Evolutionary conservation across 2,888 invertebrate species (phyloP), one percentile per base, ranked within the genome.

Genomic region (Holacanthella duospinosa): DNA sequence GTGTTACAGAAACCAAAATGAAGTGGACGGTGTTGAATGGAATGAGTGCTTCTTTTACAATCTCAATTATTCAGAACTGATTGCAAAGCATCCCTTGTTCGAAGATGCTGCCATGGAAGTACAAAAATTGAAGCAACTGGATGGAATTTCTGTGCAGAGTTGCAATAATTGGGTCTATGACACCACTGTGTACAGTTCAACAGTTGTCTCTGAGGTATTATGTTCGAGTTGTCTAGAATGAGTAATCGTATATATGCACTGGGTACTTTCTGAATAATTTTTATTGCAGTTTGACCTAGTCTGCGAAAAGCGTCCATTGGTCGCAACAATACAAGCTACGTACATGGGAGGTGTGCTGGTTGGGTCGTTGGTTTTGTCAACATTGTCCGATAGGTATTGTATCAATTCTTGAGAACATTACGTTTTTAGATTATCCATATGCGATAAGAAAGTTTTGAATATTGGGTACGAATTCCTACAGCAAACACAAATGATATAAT

Each of bases 341-440:
- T 69, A 71, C 44, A 69, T 69, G 71, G 62, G 63, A 16, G 71
- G 71, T 2, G 69, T 71, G 3, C 64, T 71, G 4, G 53, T 67
- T 9, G 71, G 71, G 1, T 69, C 69, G 21, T 60, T 71, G 0
- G 29, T 68, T 6, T 56, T 69, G 4, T 68, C 68, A 28, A 67
- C 69, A 16, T 62, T 68, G 16, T 71, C 71, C 25, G 71, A 71
- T 55, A 66, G 67, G 71, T 71, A 63, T 24, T 59, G 19, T n/a
- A n/a, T n/a, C n/a, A n/a, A n/a, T n/a, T n/a, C 28, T 43, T 58
- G 48, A 29, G 43, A 44, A 43, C 12, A 43, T n/a, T n/a, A n/a
- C n/a, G n/a, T n/a, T n/a, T n/a, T n/a, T n/a, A n/a, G n/a, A n/a
- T n/a, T n/a, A n/a, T n/a, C n/a, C n/a, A n/a, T n/a, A n/a, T n/a